These are phyloP conservation scores for Mellilla xanthometata DNA, from an alignment of 2,888 invertebrate species.

Conservation along the genomic window DNA sequence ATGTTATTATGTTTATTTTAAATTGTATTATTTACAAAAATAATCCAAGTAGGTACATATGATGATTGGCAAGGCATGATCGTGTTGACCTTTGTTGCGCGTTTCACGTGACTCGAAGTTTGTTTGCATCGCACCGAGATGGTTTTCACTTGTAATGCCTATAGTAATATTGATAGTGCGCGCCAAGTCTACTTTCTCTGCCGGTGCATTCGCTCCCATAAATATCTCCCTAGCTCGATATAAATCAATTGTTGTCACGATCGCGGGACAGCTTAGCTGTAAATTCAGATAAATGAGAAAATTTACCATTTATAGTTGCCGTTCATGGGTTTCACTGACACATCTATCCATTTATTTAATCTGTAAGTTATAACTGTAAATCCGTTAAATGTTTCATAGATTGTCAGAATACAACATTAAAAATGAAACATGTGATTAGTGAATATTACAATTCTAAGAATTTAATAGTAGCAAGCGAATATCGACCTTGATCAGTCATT, in stretches of 20 bases:
- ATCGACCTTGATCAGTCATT: constrained; percentile 55
- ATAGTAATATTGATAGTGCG: constrained; percentile 38
- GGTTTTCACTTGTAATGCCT: constrained; percentile 52
- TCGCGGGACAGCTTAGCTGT: constrained; percentile 18
- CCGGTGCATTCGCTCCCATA: constrained; percentile 43
- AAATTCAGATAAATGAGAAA: constrained; percentile 12
- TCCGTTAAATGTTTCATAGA: no score
- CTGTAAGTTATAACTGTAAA: not conserved
- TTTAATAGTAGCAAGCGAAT: constrained; percentile 3
- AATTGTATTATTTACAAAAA: no score
- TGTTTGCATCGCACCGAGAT: constrained; percentile 37
- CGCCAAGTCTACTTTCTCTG: constrained; percentile 65
- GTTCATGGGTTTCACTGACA: constrained; percentile 5
- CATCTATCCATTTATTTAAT: constrained; percentile 1
- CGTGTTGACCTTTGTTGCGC: constrained; percentile 39
- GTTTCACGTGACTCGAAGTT: constrained; percentile 44
- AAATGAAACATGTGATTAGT: no score
- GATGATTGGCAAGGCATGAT: constrained; percentile 44
- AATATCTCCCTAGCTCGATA: constrained; percentile 41
- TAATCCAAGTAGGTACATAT: constrained; percentile 35
- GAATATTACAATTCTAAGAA: no score
- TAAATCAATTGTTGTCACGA: constrained; percentile 46
- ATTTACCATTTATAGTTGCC: constrained; percentile 17
- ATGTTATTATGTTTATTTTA: not conserved
- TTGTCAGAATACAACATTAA: no score